A percentile compares a stretch with the other conserved stretches of the same genome.
These are phyloP conservation scores for Augochlora pura DNA, from an alignment of 1,140 invertebrate species.

Conservation along the genomic window DNA sequence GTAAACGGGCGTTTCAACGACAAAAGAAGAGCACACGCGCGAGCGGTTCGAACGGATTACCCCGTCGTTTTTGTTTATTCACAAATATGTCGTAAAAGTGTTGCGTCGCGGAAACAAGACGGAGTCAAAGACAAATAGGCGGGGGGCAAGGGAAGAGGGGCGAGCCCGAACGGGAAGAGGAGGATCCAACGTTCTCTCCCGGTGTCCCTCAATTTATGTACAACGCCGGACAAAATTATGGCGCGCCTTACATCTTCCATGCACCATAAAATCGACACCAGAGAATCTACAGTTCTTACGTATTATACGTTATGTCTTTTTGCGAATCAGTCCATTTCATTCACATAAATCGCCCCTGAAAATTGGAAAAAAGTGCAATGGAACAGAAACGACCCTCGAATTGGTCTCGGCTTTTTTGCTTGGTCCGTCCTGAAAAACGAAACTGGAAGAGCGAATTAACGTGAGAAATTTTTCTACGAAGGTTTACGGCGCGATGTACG, in stretches of 20 bases:
- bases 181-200: constrained; percentile 6
- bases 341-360: not conserved
- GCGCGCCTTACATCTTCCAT: not conserved
- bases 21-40: constrained; percentile 58
- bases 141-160: not conserved
- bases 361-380: no score
- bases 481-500: no score
- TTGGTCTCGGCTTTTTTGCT: no score
- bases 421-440: no score
- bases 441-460: no score
- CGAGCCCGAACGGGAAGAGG: not conserved
- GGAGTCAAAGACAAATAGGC: not conserved
- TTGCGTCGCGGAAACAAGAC: constrained; percentile 7
- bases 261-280: not conserved
- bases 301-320: not conserved
- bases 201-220: constrained; percentile 48
- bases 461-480: no score
- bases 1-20: constrained; percentile 49
- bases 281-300: not conserved
- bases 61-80: constrained; percentile 69
- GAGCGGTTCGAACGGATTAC: constrained; percentile 63
- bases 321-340: not conserved
- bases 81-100: constrained; percentile 60
- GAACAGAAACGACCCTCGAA: no score
- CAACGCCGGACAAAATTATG: not conserved